A percentile compares a stretch with the other conserved stretches of the same genome.
These are phyloP conservation scores for Aphidius ervi DNA, from an alignment of 1,140 invertebrate genomes.

Conservation along the genomic window DNA sequence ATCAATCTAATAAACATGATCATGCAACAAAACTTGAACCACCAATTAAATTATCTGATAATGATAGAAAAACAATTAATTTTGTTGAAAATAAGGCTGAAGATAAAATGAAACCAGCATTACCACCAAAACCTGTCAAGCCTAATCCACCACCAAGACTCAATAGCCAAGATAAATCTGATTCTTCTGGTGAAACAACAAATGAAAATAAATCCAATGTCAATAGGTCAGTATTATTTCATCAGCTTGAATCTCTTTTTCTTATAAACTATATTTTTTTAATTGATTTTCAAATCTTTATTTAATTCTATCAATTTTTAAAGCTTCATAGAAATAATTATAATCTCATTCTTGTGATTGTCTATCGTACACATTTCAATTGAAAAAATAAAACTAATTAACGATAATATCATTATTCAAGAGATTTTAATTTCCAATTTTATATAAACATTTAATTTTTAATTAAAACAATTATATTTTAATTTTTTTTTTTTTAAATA, in stretches of 20 bases:
- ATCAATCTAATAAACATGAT: slow-evolving; percentile 35
- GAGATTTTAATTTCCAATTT: too few relatives aligned
- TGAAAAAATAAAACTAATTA: too few relatives aligned
- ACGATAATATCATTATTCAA: too few relatives aligned
- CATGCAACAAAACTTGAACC: slow-evolving; percentile 38
- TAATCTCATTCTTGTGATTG: too few relatives aligned
- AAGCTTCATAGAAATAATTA: too few relatives aligned
- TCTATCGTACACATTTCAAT: too few relatives aligned
- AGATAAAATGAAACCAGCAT: slow-evolving; percentile 46
- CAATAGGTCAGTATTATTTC: slow-evolving; percentile 20
- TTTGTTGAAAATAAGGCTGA: slow-evolving; percentile 37
- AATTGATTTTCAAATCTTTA: too few relatives aligned
- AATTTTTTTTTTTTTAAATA: too few relatives aligned
- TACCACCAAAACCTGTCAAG: slow-evolving; percentile 50
- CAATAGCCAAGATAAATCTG: slow-evolving; percentile 47
- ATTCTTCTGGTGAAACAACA: slow-evolving; percentile 28
- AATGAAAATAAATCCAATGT: slow-evolving; percentile 20
- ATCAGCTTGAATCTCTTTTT: not conserved
- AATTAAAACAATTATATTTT: too few relatives aligned
- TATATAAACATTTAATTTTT: too few relatives aligned
- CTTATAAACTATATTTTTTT: too few relatives aligned
- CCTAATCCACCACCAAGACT: slow-evolving; percentile 49
- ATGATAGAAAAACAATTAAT: slow-evolving; percentile 32
- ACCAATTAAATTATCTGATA: slow-evolving; percentile 33
- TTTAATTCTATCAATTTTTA: too few relatives aligned